phyloP scores from a whole-genome alignment of 2,113 vertebrate species.

The Orycteropus afer region DNA sequence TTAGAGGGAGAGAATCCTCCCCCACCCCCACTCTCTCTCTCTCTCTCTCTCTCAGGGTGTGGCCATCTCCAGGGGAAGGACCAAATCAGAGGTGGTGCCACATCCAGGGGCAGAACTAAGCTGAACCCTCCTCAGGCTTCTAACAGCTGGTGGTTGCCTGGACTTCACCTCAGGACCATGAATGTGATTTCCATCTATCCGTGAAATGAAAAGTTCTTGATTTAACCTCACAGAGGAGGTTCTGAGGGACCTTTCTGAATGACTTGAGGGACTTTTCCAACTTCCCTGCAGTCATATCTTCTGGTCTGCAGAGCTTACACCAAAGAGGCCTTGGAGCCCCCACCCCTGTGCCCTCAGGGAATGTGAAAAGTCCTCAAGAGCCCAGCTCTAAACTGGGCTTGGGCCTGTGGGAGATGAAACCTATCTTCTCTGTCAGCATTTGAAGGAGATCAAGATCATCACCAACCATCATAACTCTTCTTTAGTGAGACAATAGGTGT shows the following conservation, averaged over 20 bases:
- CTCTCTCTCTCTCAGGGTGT: fast-evolving
- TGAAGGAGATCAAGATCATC: background rate
- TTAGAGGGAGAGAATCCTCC: no score
- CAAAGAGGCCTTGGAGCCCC: background rate
- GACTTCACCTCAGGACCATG: background rate
- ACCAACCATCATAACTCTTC: background rate
- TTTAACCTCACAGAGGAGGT: background rate
- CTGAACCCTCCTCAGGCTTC: fast-evolving
- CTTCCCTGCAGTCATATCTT: background rate
- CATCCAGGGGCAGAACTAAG: fast-evolving
- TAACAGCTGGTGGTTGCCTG: background rate
- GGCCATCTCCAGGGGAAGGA: fast-evolving
- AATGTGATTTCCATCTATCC: background rate
- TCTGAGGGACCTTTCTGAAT: background rate
- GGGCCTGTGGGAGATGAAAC: no score
- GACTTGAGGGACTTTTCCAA: background rate
- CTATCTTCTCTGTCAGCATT: background rate
- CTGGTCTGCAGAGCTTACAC: fast-evolving
- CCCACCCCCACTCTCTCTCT: no score
- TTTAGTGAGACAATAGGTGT: fast-evolving
- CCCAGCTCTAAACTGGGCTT: no score
- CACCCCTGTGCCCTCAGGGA: background rate
- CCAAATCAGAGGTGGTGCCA: no score
- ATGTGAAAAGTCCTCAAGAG: background rate
- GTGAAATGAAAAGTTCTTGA: background rate